A percentile compares a stretch with the other conserved stretches of the same genome.
phyloP scores from a whole-genome alignment of 2,888 invertebrate species.

The Parapristionchus giblindavisi region DNA sequence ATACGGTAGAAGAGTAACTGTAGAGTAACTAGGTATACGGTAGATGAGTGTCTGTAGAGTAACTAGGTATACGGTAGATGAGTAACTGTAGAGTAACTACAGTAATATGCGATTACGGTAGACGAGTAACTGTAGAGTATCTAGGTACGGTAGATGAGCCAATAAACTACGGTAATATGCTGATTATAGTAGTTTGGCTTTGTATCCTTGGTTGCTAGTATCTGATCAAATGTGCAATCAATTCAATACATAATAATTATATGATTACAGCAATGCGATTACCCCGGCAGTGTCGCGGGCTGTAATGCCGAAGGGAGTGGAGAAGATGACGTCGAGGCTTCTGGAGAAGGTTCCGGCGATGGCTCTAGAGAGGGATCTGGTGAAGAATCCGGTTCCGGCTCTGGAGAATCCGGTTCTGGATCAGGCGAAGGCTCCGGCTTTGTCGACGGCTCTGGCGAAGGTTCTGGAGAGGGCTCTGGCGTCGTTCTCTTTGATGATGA shows the following conservation, averaged over 20 bases:
- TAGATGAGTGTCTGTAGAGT: not conserved
- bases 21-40: not conserved
- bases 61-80: not conserved
- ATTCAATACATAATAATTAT: too few species aligned
- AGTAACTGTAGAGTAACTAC: too few species aligned
- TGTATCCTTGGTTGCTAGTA: too few species aligned
- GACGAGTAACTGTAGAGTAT: too few species aligned
- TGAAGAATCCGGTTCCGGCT: not conserved
- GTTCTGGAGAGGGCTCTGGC: not conserved
- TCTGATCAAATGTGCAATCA: too few species aligned
- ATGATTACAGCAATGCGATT: constrained; percentile 11
- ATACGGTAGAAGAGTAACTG: not conserved
- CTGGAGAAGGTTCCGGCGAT: constrained; percentile 16
- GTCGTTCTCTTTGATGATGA: not conserved
- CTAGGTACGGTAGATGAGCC: too few species aligned
- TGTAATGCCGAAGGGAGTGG: not conserved
- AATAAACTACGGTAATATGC: too few species aligned
- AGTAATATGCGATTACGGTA: too few species aligned
- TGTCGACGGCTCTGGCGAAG: not conserved
- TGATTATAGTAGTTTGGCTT: too few species aligned
- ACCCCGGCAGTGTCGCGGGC: constrained; percentile 23
- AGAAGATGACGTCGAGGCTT: constrained; percentile 9
- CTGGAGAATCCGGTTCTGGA: not conserved
- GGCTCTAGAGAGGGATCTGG: constrained; percentile 20
- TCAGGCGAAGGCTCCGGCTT: not conserved